Percentiles rank a stretch among this genome's conserved stretches.
Evolutionary conservation across 1,140 invertebrate genomes (phyloP).

Genomic region (Colletes gigas): DNA sequence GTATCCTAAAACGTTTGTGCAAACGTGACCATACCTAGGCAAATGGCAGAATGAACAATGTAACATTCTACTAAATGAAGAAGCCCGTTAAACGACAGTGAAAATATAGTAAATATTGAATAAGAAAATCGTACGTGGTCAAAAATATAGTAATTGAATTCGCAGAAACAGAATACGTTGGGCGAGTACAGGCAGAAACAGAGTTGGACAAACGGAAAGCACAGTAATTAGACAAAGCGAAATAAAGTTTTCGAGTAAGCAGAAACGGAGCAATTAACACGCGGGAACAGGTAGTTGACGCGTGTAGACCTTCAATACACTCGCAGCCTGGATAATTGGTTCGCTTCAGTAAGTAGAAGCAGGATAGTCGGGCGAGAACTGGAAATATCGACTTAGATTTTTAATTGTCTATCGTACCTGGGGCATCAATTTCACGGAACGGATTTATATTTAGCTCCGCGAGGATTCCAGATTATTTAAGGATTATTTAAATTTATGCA

Average conservation of each 20-base stretch:
- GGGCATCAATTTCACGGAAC: not conserved
- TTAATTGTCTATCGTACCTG: too few relatives aligned
- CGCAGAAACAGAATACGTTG: not conserved
- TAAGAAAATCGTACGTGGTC: too few relatives aligned
- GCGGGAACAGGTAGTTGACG: not conserved
- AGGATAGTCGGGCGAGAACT: not conserved
- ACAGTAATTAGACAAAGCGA: slow-evolving; percentile 26
- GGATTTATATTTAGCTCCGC: too few relatives aligned
- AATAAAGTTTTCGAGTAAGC: not conserved
- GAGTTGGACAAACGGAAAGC: not conserved
- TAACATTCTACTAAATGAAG: not conserved
- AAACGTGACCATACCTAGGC: accelerated
- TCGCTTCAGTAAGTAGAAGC: not conserved
- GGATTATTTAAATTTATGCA: too few relatives aligned
- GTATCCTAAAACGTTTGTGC: not conserved
- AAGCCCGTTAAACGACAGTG: too few relatives aligned
- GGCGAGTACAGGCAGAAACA: not conserved
- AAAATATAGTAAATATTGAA: too few relatives aligned
- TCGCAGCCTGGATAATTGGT: not conserved
- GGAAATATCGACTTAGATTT: not conserved
- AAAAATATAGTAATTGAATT: too few relatives aligned
- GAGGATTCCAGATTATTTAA: too few relatives aligned
- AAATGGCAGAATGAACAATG: not conserved
- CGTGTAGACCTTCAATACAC: not conserved
- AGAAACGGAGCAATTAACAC: slow-evolving; percentile 13